Conservation (phyloP, 2,888 invertebrate species). For the Ceriagrion tenellum region DNA sequence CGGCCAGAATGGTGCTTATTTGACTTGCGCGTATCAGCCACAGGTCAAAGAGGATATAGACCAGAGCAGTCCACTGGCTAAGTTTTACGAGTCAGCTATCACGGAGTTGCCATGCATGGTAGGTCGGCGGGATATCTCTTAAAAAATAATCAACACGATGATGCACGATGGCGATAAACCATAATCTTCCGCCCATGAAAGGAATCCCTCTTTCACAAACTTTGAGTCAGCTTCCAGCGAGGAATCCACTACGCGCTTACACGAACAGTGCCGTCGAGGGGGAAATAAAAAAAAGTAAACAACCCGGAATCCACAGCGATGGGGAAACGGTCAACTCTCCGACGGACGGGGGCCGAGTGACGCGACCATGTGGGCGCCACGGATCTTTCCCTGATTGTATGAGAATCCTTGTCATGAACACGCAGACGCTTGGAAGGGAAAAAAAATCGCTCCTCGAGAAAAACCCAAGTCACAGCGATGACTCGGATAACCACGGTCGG, state of each 20-base stretch:
- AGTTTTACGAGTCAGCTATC: background rate
- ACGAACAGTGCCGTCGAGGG: background rate
- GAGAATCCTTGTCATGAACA: background rate
- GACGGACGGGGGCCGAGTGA: background rate
- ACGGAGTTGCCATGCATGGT: background rate
- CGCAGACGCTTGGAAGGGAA: background rate
- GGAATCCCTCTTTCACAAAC: background rate
- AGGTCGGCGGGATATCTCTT: background rate
- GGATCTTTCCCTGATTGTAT: background rate
- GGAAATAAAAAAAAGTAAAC: background rate
- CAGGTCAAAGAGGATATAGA: background rate
- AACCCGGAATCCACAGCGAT: background rate
- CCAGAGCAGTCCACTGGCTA: background rate
- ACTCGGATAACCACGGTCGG: background rate
- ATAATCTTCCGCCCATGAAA: background rate
- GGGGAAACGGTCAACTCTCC: background rate
- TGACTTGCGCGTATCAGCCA: background rate
- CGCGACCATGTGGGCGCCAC: background rate
- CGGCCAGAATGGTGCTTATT: background rate
- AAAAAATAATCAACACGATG: background rate
- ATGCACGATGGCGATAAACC: background rate
- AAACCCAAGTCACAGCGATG: constrained; percentile 16
- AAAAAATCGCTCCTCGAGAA: background rate
- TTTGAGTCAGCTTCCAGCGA: background rate
- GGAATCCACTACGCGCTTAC: background rate